Conservation (phyloP, 2,888 invertebrate genomes). For the Zeuzera pyrina region DNA sequence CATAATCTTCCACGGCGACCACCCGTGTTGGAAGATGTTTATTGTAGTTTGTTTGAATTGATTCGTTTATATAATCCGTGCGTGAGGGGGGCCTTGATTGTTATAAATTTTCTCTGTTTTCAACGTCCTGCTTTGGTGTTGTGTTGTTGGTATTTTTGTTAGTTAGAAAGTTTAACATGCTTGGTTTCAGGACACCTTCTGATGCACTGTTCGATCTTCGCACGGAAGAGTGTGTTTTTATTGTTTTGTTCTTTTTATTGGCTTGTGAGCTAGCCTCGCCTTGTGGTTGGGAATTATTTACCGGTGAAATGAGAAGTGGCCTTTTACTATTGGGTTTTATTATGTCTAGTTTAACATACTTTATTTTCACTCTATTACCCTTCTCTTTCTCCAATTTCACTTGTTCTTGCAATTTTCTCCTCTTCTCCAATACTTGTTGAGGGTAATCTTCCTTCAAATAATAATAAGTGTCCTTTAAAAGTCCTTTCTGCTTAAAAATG, state of each 20-base stretch:
- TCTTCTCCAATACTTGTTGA: constrained; percentile 1
- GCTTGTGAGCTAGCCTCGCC: constrained; percentile 5
- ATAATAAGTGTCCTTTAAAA: constrained; percentile 1
- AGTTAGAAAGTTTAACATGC: constrained; percentile 13
- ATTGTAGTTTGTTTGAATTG: too few species aligned
- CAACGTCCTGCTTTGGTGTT: too few species aligned
- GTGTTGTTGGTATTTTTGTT: constrained; percentile 12
- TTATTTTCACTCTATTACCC: constrained; percentile 1
- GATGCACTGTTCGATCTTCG: constrained; percentile 13
- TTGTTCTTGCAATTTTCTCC: constrained; percentile 1
- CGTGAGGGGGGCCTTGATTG: constrained; percentile 3
- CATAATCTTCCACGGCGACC: too few species aligned
- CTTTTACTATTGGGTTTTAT: constrained; percentile 1
- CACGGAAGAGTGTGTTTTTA: too few species aligned
- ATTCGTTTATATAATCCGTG: too few species aligned
- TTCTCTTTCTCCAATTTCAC: constrained; percentile 1
- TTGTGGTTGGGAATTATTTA: neutral
- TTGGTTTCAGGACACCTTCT: constrained; percentile 15
- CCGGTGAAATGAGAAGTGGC: neutral
- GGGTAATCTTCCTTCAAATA: constrained; percentile 3
- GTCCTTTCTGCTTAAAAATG: constrained; percentile 1
- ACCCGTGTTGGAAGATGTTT: too few species aligned
- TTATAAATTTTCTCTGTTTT: too few species aligned
- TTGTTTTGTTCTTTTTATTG: constrained; percentile 13
- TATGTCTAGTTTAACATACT: constrained; percentile 2